phyloP scores from a whole-genome alignment of 64 coral and sea anemone genomes.

The Porites australiensis region DNA sequence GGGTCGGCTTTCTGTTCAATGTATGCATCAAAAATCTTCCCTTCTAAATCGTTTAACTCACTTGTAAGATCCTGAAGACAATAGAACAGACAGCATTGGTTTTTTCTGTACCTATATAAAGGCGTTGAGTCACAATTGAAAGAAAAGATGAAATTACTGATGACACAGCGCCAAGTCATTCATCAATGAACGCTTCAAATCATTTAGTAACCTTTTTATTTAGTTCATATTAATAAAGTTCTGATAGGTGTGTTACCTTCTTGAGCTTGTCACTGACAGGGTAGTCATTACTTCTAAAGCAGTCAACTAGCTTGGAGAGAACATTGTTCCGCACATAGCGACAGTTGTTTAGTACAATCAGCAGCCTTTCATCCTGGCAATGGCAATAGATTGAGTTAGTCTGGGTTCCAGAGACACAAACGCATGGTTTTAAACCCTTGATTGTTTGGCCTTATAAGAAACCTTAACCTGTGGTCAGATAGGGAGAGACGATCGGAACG shows the following conservation, averaged over 20 bases:
- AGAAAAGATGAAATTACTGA: too few species aligned
- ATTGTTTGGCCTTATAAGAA: too few species aligned
- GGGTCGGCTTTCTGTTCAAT: conserved; percentile 97
- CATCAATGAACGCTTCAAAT: background rate
- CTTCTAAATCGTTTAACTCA: conserved; percentile 80
- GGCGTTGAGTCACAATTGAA: too few species aligned
- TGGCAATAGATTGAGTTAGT: background rate
- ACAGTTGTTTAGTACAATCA: conserved; percentile 96
- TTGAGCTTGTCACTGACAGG: conserved; percentile 84
- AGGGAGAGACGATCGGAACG: too few species aligned
- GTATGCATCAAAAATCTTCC: conserved; percentile 92
- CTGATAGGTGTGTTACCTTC: conserved; percentile 47
- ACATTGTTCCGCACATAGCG: conserved; percentile 86
- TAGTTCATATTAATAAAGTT: too few species aligned
- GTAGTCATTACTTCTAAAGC: conserved; percentile 86
- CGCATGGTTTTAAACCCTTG: too few species aligned
- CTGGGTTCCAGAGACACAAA: background rate
- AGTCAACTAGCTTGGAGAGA: conserved; percentile 89
- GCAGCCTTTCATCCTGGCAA: conserved; percentile 91
- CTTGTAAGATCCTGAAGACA: conserved; percentile 66
- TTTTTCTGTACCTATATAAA: too few species aligned
- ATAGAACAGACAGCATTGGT: background rate
- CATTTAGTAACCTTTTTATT: too few species aligned
- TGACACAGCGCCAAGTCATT: background rate
- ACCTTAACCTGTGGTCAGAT: too few species aligned